Evolutionary conservation across 2,888 invertebrate species (phyloP), one percentile per base, ranked within the genome.

Genomic region (Oscheius myriophilus): DNA sequence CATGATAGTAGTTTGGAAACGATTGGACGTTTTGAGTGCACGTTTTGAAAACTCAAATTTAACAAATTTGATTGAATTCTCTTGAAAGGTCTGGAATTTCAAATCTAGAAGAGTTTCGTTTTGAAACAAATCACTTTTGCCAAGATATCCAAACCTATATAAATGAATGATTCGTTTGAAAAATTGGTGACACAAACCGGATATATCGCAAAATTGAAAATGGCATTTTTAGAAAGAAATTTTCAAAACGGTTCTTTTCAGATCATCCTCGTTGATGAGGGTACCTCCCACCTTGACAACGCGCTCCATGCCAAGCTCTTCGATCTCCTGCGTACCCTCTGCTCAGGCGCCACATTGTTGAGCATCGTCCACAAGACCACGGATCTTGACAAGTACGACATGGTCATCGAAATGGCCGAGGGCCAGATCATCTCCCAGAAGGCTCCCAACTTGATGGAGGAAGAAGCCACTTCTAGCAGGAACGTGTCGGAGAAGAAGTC

Each of bases 261-360:
- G 80, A 79, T 84, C 7, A 73, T 84, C 3, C 68, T 85, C 41
- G 76, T 90, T 67, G 90, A 90, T 76, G 90, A 90, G 79, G 90
- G 90, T 2, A 90, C 90, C 3, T 89, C 90, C 1, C 89, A 89
- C 11, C 87, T 90, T 46, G 90, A 90, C 84, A 82, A 58, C 45
- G n/a, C 21, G 1, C 55, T 70, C 11, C 67, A 72, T n/a, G 23
- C 58, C 46, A 65, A 53, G 52, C 59, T 75, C 33, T 57, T 61
- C 26, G 41, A 54, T 12, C 55, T 72, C 18, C 55, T 75, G 39
- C 54, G 43, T 12, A 45, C 62, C 18, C 62, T 52, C 45, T 49
- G 59, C n/a, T 66, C 59, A 33, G 46, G 25, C 14, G 23, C 70
- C 3, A 70, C 70, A 0, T 39, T 70, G 21, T 2, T 70, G n/a